These are phyloP conservation scores for Cerceris ruficornis DNA, from an alignment of 2,888 invertebrate genomes.

Conservation along the genomic window DNA sequence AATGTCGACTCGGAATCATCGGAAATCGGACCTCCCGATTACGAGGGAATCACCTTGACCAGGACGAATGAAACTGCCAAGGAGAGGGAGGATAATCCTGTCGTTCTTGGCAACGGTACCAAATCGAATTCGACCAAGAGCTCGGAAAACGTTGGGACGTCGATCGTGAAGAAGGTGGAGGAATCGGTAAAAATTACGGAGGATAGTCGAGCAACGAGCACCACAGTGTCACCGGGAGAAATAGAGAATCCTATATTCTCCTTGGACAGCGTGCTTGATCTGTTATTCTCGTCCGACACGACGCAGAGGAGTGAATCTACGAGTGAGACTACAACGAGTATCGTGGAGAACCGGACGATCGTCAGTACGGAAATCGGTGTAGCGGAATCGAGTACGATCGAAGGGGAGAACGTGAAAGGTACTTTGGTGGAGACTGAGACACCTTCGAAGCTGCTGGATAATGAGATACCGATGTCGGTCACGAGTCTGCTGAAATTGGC, in stretches of 20 bases:
- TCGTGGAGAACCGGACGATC: neutral
- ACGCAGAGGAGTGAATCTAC: slow-evolving; percentile 69
- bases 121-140: too few relatives aligned
- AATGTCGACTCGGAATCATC: neutral
- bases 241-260: slow-evolving; percentile 81
- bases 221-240: slow-evolving; percentile 79
- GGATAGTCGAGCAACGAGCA: neutral
- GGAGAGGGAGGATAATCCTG: neutral
- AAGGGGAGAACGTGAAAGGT: slow-evolving; percentile 2
- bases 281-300: slow-evolving; percentile 82
- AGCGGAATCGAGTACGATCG: slow-evolving; percentile 1
- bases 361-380: neutral
- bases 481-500: slow-evolving; percentile 89
- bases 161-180: too few relatives aligned
- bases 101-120: too few relatives aligned
- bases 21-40: slow-evolving; percentile 4
- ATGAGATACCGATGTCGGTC: slow-evolving; percentile 76
- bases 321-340: slow-evolving; percentile 1
- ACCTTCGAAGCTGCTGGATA: slow-evolving; percentile 64
- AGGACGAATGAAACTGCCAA: neutral
- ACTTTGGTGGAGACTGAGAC: slow-evolving; percentile 37
- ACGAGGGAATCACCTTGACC: slow-evolving; percentile 16
- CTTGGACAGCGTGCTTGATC: slow-evolving; percentile 85
- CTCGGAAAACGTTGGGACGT: too few relatives aligned
- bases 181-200: too few relatives aligned